These are phyloP conservation scores for Drosophila tripunctata DNA, from an alignment of 2,888 invertebrate species.

Conservation along the genomic window DNA sequence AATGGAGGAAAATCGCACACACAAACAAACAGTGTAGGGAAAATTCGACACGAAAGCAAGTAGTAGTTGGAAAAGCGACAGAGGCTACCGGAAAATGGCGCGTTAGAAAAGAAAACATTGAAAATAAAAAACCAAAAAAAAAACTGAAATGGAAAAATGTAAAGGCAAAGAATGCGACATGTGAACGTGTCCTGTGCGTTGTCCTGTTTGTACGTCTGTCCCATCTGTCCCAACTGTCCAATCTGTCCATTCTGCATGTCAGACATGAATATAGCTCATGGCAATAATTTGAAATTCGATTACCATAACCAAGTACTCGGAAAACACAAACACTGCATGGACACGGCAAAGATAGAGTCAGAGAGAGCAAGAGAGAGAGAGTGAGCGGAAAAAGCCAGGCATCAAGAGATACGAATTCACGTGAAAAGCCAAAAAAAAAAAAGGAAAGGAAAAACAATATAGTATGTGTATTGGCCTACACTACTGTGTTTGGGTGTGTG, in stretches of 20 bases:
- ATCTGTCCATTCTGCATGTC: conserved; percentile 36
- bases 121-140: not conserved
- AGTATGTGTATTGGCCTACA: conserved; percentile 12
- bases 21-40: conserved; percentile 17
- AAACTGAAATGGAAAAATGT: not conserved
- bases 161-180: not conserved
- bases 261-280: conserved; percentile 68
- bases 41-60: conserved; percentile 37
- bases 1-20: conserved; percentile 25
- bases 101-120: conserved; percentile 35
- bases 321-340: conserved; percentile 62
- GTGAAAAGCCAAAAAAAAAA: conserved; percentile 4
- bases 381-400: not conserved
- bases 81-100: conserved; percentile 44
- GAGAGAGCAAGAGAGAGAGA: not conserved
- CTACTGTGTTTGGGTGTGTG: conserved; percentile 20
- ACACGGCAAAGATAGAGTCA: not conserved
- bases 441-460: conserved; percentile 13
- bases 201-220: conserved; percentile 12
- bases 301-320: conserved; percentile 81
- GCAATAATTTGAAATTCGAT: conserved; percentile 82
- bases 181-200: conserved; percentile 18
- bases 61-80: conserved; percentile 37
- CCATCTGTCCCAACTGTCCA: not conserved
- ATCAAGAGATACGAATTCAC: conserved; percentile 7